A percentile compares a stretch with the other conserved stretches of the same genome.
Conservation (phyloP, 2,113 vertebrate genomes). For the Centrocercus urophasianus region DNA sequence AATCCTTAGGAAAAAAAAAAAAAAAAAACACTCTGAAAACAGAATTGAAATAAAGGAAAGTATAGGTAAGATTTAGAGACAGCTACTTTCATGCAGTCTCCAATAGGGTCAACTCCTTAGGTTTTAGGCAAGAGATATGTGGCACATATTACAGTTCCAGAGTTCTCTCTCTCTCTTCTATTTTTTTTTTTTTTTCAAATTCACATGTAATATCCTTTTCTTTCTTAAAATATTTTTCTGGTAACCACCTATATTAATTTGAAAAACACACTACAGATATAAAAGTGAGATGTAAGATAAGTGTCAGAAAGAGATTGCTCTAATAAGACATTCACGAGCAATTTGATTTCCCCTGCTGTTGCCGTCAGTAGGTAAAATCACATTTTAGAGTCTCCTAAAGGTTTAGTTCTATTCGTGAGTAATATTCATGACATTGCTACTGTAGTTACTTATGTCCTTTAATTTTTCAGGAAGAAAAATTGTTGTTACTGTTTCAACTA, state of each 20-base stretch:
- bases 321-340: slow-evolving; percentile 30
- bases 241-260: not conserved
- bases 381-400: slow-evolving; percentile 60
- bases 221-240: slow-evolving; percentile 43
- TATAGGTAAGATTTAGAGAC: not conserved
- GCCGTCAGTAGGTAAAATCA: slow-evolving; percentile 47
- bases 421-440: slow-evolving; percentile 21
- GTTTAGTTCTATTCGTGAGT: slow-evolving; percentile 53
- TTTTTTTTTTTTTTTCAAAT: not conserved
- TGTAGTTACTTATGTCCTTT: slow-evolving; percentile 16
- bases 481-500: not conserved
- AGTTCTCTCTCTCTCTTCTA: not conserved
- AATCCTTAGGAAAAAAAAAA: not conserved
- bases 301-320: slow-evolving; percentile 36
- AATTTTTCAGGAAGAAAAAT: slow-evolving; percentile 45
- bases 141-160: not conserved
- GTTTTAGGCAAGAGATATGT: not conserved
- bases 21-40: not conserved
- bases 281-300: slow-evolving; percentile 40
- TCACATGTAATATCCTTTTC: not conserved
- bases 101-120: not conserved
- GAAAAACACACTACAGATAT: not conserved
- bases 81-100: not conserved
- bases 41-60: not conserved
- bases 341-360: slow-evolving; percentile 63